phyloP scores from a whole-genome alignment of 1,140 invertebrate genomes.

The Camponotus floridanus region DNA sequence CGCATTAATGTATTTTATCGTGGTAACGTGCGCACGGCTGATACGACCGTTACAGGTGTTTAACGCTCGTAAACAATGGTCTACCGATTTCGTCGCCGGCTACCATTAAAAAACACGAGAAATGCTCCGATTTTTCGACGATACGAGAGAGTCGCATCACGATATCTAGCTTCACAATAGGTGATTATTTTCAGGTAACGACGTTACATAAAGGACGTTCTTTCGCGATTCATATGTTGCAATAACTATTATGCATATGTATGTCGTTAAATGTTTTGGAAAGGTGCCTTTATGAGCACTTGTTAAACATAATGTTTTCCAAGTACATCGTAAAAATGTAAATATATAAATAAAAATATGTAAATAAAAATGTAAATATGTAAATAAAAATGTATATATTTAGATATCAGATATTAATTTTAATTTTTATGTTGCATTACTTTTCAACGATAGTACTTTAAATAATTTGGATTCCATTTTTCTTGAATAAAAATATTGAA shows the following conservation, averaged over 20 bases:
- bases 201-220: slow-evolving; percentile 49
- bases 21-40: slow-evolving; percentile 12
- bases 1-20: slow-evolving; percentile 5
- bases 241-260: not conserved
- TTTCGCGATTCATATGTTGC: not conserved
- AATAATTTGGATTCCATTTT: too few relatives aligned
- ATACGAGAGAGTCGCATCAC: slow-evolving; percentile 23
- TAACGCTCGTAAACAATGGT: slow-evolving; percentile 63
- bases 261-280: not conserved
- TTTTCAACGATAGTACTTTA: too few relatives aligned
- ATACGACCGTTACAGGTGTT: slow-evolving; percentile 36
- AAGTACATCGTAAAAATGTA: not conserved
- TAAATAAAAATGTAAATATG: not conserved
- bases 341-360: too few relatives aligned
- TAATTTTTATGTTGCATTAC: not conserved
- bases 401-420: not conserved
- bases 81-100: slow-evolving; percentile 45
- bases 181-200: slow-evolving; percentile 58
- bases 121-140: slow-evolving; percentile 31
- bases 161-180: slow-evolving; percentile 61
- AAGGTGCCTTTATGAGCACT: not conserved
- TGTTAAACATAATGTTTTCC: not conserved
- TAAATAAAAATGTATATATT: too few relatives aligned
- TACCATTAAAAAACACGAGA: slow-evolving; percentile 31
- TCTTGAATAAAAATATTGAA: too few relatives aligned